Evolutionary conservation across 2,113 vertebrate species (phyloP).

Genomic region (Charina bottae): DNA sequence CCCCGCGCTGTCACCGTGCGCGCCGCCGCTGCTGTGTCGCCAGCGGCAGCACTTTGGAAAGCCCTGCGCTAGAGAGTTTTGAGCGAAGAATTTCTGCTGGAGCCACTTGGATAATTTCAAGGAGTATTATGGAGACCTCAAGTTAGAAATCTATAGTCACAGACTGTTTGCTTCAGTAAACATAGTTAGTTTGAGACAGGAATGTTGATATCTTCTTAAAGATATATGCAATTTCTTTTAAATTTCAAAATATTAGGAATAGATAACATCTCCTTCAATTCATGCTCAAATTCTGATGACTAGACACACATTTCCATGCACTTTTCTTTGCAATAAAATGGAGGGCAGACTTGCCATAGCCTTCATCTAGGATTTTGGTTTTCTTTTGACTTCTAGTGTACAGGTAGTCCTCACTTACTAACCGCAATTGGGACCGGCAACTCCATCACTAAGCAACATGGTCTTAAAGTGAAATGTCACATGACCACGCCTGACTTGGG

Average conservation of each 20-base stretch:
- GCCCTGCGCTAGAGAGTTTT: background rate
- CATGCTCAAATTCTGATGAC: background rate
- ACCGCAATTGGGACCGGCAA: background rate
- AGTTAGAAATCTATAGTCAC: background rate
- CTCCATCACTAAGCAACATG: background rate
- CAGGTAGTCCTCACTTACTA: background rate
- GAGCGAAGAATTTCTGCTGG: background rate
- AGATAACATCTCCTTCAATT: background rate
- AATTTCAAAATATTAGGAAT: background rate
- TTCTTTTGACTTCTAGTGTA: background rate
- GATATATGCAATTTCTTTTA: background rate
- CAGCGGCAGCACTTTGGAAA: too few species aligned
- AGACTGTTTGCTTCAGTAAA: background rate
- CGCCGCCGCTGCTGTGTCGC: too few species aligned
- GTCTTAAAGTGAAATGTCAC: background rate
- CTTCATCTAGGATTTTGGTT: background rate
- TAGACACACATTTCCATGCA: background rate
- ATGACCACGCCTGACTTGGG: background rate
- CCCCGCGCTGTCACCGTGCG: too few species aligned
- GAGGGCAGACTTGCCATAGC: background rate
- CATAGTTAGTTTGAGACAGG: background rate
- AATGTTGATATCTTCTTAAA: background rate
- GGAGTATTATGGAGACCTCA: background rate
- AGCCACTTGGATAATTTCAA: background rate
- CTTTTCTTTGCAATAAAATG: background rate